phyloP scores from a whole-genome alignment of 1,140 invertebrate species.

The Oncopeltus fasciatus region DNA sequence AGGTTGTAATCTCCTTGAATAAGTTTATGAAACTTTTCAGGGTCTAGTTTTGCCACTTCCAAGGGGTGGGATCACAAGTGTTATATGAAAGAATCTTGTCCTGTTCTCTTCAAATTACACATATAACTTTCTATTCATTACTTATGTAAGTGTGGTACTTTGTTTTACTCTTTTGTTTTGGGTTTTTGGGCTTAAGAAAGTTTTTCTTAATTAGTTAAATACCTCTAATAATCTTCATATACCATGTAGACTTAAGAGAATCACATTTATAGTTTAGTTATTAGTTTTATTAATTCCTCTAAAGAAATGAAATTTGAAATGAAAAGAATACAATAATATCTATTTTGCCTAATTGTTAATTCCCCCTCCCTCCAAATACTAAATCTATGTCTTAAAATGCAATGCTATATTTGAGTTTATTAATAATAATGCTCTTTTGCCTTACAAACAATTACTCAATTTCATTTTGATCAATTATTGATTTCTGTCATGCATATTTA shows the following conservation, averaged over 20 bases:
- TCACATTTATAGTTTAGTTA: neutral
- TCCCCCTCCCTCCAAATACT: too few species aligned
- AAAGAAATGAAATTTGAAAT: too few species aligned
- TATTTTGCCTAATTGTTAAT: too few species aligned
- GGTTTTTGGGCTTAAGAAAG: constrained; percentile 8
- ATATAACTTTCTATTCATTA: constrained; percentile 3
- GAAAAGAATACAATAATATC: too few species aligned
- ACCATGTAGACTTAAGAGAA: constrained; percentile 4
- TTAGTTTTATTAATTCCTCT: too few species aligned
- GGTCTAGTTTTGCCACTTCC: neutral
- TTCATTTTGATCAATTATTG: too few species aligned
- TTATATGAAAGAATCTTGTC: constrained; percentile 5
- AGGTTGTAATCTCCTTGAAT: constrained; percentile 9
- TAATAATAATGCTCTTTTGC: too few species aligned
- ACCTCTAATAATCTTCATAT: neutral
- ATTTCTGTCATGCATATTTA: neutral
- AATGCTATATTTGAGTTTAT: too few species aligned
- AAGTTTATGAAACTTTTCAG: constrained; percentile 9
- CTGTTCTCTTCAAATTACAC: neutral
- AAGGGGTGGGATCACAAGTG: neutral
- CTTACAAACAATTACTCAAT: too few species aligned
- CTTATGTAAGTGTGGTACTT: neutral
- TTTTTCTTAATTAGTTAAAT: neutral
- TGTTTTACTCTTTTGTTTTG: constrained; percentile 5
- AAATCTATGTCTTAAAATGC: too few species aligned